These are phyloP conservation scores for Lapara coniferarum DNA, from an alignment of 2,888 invertebrate species.

Conservation along the genomic window DNA sequence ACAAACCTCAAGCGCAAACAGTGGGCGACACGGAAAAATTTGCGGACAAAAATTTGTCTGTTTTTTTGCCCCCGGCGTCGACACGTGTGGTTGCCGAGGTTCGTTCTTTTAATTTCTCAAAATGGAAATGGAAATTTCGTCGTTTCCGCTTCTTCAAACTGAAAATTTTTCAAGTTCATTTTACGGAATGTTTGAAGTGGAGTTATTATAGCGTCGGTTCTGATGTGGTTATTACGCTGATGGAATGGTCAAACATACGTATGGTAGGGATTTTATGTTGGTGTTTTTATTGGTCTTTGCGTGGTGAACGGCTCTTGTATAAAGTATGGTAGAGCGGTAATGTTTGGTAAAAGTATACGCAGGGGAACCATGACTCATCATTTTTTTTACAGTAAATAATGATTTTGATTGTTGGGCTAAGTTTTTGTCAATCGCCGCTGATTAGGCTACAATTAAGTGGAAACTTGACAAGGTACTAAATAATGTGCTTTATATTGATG, in stretches of 20 bases:
- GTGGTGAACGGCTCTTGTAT: too few species aligned
- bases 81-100: conserved; percentile 18
- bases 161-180: conserved; percentile 4
- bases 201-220: conserved; percentile 23
- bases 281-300: background rate
- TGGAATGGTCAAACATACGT: conserved; percentile 17
- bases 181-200: conserved; percentile 15
- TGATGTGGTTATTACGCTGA: conserved; percentile 18
- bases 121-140: conserved; percentile 22
- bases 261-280: background rate
- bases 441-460: too few species aligned
- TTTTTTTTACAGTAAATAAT: too few species aligned
- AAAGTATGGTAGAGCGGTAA: background rate
- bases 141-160: background rate
- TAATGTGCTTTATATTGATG: too few species aligned
- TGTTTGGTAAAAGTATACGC: too few species aligned
- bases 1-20: conserved; percentile 14
- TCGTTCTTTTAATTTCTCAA: conserved; percentile 12
- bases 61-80: background rate
- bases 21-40: conserved; percentile 7
- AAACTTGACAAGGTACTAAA: too few species aligned
- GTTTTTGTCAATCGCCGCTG: too few species aligned
- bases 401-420: too few species aligned
- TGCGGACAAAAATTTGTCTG: background rate
- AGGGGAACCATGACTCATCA: too few species aligned